A percentile compares a stretch with the other conserved stretches of the same genome.
phyloP scores from a whole-genome alignment of 2,888 invertebrate genomes.

The Sycophila texana region DNA sequence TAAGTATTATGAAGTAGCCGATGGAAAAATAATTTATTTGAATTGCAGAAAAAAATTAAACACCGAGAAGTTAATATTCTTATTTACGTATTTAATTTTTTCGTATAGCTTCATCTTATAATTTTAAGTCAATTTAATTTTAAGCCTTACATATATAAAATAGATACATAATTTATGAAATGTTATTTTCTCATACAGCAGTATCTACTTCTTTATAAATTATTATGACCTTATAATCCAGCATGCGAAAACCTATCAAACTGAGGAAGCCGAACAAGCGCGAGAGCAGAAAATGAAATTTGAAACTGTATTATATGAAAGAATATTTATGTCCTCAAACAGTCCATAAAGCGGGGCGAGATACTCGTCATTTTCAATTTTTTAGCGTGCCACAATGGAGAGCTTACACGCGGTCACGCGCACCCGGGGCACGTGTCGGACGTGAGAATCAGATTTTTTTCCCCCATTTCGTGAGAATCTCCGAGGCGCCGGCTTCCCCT shows the following conservation, averaged over 20 bases:
- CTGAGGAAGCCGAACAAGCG: not conserved
- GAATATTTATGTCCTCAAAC: constrained; percentile 44
- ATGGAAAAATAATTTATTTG: no score
- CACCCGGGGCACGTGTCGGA: constrained; percentile 48
- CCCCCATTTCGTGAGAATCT: constrained; percentile 54
- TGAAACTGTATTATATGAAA: not conserved
- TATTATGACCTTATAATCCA: constrained; percentile 6
- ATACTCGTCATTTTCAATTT: constrained; percentile 49
- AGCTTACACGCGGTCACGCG: constrained; percentile 44
- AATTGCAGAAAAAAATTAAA: no score
- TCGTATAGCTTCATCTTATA: no score
- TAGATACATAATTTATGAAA: no score
- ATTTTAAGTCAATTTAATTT: no score
- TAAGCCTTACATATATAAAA: no score
- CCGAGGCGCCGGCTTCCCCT: constrained; percentile 12
- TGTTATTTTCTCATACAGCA: not conserved
- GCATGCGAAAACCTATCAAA: not conserved
- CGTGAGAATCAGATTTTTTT: constrained; percentile 58
- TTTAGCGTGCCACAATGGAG: constrained; percentile 46
- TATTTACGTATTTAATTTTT: no score
- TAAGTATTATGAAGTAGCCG: no score
- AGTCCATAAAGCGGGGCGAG: constrained; percentile 20
- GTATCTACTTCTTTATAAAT: not conserved
- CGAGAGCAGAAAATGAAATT: not conserved
- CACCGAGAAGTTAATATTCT: no score